phyloP scores from a whole-genome alignment of 2,113 vertebrate species.

The Amazona vittata region DNA sequence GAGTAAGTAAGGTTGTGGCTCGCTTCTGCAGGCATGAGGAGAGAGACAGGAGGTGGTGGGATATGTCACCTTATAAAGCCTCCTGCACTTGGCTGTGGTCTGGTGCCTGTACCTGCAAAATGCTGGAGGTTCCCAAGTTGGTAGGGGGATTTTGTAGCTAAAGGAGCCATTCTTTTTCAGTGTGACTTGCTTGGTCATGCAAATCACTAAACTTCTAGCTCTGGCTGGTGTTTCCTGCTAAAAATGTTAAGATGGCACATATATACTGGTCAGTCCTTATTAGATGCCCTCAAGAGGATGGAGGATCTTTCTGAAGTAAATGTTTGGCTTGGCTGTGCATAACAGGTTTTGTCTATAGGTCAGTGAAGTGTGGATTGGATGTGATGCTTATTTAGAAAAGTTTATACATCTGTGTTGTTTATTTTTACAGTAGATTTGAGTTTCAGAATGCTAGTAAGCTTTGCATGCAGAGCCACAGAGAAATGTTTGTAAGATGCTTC shows the following conservation, averaged over 20 bases:
- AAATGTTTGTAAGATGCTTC: not conserved
- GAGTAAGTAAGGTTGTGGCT: not conserved
- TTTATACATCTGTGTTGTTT: not conserved
- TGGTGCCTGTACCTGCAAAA: not conserved
- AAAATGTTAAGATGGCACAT: not conserved
- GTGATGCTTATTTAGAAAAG: not conserved
- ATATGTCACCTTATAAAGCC: rapidly evolving
- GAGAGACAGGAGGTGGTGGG: not conserved
- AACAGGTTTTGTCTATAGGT: not conserved
- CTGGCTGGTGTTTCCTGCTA: not conserved
- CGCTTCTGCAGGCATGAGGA: rapidly evolving
- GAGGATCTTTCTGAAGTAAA: not conserved
- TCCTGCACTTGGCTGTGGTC: not conserved
- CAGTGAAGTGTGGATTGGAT: not conserved
- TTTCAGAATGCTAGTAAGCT: not conserved
- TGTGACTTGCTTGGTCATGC: not conserved
- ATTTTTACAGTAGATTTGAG: not conserved
- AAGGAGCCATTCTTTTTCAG: rapidly evolving
- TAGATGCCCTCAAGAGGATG: not conserved
- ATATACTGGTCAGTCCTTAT: not conserved
- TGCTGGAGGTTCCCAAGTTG: not conserved
- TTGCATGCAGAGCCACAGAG: not conserved
- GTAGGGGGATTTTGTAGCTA: not conserved
- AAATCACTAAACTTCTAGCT: not conserved
- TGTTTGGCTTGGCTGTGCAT: not conserved